A percentile compares a stretch with the other conserved stretches of the same genome.
phyloP scores from a whole-genome alignment of 92 coral and sea anemone species.

The Isaurus tuberculatus region DNA sequence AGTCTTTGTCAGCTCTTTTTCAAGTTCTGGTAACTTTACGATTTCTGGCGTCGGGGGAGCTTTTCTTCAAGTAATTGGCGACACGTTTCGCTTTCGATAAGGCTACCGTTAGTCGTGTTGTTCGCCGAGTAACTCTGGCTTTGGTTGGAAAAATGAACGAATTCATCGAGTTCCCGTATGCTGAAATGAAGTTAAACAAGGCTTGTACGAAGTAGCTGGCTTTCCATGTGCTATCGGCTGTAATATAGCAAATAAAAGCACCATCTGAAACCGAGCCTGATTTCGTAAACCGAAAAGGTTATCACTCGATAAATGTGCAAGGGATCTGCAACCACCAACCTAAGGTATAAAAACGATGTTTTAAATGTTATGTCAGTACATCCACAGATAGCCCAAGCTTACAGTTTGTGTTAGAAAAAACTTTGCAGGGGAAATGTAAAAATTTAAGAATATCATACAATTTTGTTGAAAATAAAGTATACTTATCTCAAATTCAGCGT shows the following conservation, averaged over 20 bases:
- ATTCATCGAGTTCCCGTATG: constrained; percentile 46
- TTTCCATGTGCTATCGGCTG: constrained; percentile 52
- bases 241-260: constrained; percentile 23
- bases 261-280: constrained; percentile 22
- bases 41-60: constrained; percentile 53
- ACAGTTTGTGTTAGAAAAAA: too few relatives aligned
- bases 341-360: neutral
- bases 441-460: neutral
- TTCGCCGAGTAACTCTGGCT: constrained; percentile 56
- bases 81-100: constrained; percentile 44
- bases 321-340: neutral
- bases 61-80: constrained; percentile 61
- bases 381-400: neutral
- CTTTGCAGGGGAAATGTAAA: neutral
- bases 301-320: too few relatives aligned
- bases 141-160: constrained; percentile 52
- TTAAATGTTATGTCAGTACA: too few relatives aligned
- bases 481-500: neutral
- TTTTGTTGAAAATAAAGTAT: neutral
- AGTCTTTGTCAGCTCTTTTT: too few relatives aligned
- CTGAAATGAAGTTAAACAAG: constrained; percentile 36
- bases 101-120: constrained; percentile 58
- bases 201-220: constrained; percentile 44
- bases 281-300: constrained; percentile 7
- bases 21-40: constrained; percentile 59